phyloP scores from a whole-genome alignment of 2,797 vertebrate species.

The Pantherophis alleghaniensis region DNA sequence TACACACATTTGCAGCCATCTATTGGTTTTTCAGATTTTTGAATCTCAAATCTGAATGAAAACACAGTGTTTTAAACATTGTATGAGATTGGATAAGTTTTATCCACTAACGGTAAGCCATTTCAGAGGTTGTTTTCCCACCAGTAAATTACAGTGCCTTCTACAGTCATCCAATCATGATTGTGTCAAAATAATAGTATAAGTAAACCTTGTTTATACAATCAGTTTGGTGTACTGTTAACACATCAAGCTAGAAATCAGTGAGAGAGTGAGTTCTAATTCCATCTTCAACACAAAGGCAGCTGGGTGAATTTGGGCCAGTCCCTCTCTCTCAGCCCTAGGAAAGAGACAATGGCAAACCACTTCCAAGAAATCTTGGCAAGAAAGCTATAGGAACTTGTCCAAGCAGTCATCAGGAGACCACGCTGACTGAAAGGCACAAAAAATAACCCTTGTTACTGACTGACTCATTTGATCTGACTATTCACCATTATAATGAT shows the following conservation, averaged over 20 bases:
- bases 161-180: neutral
- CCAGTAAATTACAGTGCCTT: neutral
- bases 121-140: neutral
- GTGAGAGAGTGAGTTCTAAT: neutral
- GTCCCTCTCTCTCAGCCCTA: neutral
- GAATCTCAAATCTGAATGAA: neutral
- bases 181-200: neutral
- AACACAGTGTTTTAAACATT: neutral
- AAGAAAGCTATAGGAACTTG: neutral
- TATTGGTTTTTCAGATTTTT: neutral
- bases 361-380: neutral
- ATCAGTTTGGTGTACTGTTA: neutral
- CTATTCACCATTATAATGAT: neutral
- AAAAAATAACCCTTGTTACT: neutral
- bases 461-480: neutral
- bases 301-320: neutral
- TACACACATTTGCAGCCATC: neutral
- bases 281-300: neutral
- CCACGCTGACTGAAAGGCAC: neutral
- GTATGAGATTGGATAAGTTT: neutral
- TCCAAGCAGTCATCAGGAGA: neutral
- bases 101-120: neutral
- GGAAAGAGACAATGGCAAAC: neutral
- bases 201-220: neutral
- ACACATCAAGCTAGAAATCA: neutral